Conservation (phyloP, 2,113 vertebrate genomes). For the Actenoides hombroni region DNA sequence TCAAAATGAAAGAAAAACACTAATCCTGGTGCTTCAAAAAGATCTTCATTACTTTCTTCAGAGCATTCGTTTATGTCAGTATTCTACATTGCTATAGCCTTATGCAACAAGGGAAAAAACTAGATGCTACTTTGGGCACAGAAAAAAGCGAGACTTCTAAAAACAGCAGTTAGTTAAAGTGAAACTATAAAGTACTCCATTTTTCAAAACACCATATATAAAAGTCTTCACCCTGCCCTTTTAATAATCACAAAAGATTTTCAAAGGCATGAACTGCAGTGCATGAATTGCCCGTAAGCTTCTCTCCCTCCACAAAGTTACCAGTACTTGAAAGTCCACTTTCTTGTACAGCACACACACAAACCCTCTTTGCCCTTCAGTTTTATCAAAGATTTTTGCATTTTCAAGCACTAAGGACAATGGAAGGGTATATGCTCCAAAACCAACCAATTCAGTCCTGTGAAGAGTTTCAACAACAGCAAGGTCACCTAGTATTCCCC, state of each 20-base stretch:
- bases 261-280: slow-evolving; percentile 12
- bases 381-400: not conserved
- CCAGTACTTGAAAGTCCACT: not conserved
- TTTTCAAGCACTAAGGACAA: not conserved
- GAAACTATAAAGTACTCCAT: not conserved
- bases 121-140: not conserved
- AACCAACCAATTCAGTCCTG: not conserved
- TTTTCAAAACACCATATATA: not conserved
- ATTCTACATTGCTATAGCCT: not conserved
- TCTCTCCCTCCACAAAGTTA: not conserved
- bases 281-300: not conserved
- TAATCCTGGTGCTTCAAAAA: not conserved
- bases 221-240: not conserved
- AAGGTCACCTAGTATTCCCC: not conserved
- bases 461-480: not conserved
- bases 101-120: not conserved
- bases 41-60: not conserved
- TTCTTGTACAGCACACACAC: not conserved
- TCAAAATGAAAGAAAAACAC: not conserved
- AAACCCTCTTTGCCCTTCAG: not conserved
- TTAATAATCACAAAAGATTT: slow-evolving; percentile 6
- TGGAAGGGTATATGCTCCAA: not conserved
- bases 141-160: not conserved
- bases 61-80: not conserved
- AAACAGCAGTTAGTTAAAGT: not conserved